A percentile compares a stretch with the other conserved stretches of the same genome.
phyloP scores from a whole-genome alignment of 2,113 vertebrate species.

The Chaetura pelagica region DNA sequence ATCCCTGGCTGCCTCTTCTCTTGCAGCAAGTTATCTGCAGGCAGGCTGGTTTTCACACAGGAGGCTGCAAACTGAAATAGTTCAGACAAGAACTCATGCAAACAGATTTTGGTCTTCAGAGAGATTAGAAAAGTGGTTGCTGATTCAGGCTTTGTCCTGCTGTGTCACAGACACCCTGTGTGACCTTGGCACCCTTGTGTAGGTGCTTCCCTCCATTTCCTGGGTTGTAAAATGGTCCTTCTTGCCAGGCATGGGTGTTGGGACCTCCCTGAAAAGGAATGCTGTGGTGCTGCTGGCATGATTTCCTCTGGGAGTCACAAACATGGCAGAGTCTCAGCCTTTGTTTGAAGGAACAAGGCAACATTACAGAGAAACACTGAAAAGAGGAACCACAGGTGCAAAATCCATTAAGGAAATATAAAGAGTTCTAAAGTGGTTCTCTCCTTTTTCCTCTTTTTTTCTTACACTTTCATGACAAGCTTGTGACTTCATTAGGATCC shows the following conservation, averaged over 20 bases:
- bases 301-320: constrained; percentile 15
- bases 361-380: background rate
- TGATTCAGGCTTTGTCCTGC: accelerated
- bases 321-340: background rate
- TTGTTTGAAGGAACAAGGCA: constrained; percentile 36
- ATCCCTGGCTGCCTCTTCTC: background rate
- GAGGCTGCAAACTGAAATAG: constrained; percentile 33
- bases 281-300: background rate
- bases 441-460: background rate
- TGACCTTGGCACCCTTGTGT: background rate
- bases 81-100: constrained; percentile 14
- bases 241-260: accelerated
- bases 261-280: background rate
- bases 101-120: background rate
- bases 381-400: constrained; percentile 22
- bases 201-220: background rate
- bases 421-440: background rate
- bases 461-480: background rate
- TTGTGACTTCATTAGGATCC: background rate
- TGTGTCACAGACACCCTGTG: accelerated
- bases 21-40: background rate
- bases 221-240: background rate
- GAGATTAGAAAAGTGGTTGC: background rate
- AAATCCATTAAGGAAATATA: constrained; percentile 22
- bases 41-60: background rate